Base-by-base conservation (phyloP, 2,113 vertebrate genomes). In the Eptesicus fuscus region DNA sequence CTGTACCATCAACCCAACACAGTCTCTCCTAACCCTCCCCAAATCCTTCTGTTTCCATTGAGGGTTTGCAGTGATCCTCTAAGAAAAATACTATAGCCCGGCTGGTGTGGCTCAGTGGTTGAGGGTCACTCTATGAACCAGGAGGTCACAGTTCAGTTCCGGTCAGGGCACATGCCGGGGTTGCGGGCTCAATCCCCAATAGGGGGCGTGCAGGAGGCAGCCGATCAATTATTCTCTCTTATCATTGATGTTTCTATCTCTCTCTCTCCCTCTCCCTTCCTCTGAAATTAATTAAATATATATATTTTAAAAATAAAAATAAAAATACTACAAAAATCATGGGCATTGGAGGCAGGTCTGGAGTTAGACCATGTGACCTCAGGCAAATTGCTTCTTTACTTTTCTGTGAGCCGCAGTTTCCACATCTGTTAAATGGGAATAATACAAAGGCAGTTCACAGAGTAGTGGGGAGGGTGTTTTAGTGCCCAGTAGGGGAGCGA, bases 381-480 rank as follows among this genome's bases (percentile, higher is more conserved):
- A 49, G 51, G 28, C 1, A 11, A 30, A 23, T 32, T 2, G 6
- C 23, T 73, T 16, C 3, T 11, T 32, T 89, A 70, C 70, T 6
- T 22, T 85, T 63, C 51, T 13, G 30, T 7, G 18, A 73, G 56
- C 65, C 90, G 93, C 79, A 28, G 70, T 51, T 83, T 90, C 44
- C 78, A n/a, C 30, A 32, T 83, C 47, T 9, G n/a, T 73, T 40
- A 87, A 94, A 65, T 61, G 90, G 86, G n/a, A 49, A 4, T 59
- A 28, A 11, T 9, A 20, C 10, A 23, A 42, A 47, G 35, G 18
- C 17, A 25, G 35, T 17, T 18, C 44, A 76, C 9, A 47, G 90
- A 35, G 9, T 0, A 28, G 25, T 0, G n/a, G 1, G 9, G 30
- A 63, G 30, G 63, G 0, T 30, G 70, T n/a, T 56, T 44, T 14